Evolutionary conservation across 2,113 vertebrate species (phyloP).

Genomic region (Eolophus roseicapilla): DNA sequence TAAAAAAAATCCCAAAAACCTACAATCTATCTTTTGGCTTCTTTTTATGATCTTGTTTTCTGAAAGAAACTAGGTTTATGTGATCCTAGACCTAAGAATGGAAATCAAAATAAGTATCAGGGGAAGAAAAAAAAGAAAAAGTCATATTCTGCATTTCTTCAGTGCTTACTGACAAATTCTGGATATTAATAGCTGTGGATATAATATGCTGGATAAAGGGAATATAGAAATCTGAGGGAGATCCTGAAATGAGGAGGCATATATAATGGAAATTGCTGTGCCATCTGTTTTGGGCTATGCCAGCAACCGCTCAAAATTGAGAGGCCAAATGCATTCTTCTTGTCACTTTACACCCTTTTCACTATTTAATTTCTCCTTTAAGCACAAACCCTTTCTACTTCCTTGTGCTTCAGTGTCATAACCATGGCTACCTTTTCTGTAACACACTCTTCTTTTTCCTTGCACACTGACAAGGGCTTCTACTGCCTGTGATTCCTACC

Average conservation of each 20-base stretch:
- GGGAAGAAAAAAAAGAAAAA: background rate
- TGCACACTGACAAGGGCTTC: background rate
- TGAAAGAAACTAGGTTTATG: background rate
- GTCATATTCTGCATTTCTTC: background rate
- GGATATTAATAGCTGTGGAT: background rate
- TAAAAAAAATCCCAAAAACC: background rate
- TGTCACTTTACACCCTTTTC: background rate
- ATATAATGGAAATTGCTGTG: background rate
- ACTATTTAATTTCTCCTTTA: background rate
- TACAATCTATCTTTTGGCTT: background rate
- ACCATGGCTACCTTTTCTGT: background rate
- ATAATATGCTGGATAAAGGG: background rate
- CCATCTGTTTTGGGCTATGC: background rate
- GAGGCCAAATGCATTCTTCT: background rate
- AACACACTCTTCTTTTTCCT: background rate
- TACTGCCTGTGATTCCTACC: background rate
- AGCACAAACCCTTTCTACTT: background rate
- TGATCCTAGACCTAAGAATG: background rate
- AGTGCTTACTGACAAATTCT: background rate
- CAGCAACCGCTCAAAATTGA: background rate
- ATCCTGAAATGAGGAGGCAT: background rate
- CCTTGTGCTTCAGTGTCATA: background rate
- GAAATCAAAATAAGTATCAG: background rate
- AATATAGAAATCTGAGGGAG: background rate
- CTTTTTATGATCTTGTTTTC: background rate